A percentile compares a stretch with the other conserved stretches of the same genome.
Evolutionary conservation across 2,888 invertebrate genomes (phyloP).

Genomic region (Thyatira batis): DNA sequence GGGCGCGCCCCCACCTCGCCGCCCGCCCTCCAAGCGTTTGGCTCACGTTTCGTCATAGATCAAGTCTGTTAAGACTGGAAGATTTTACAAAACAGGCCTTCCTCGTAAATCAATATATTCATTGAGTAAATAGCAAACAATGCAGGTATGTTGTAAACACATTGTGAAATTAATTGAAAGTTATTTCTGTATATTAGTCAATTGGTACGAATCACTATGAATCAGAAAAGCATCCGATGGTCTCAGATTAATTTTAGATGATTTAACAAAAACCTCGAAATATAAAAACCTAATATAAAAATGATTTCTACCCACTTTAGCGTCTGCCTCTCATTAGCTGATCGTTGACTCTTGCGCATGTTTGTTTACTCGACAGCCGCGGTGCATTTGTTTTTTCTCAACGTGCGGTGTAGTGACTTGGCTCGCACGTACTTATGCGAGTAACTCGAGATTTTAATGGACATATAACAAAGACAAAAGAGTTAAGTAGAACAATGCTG

Average conservation of each 20-base stretch:
- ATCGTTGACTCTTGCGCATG: conserved; percentile 34
- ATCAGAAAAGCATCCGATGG: too few species aligned
- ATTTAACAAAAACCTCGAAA: too few species aligned
- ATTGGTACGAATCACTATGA: too few species aligned
- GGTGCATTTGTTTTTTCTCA: conserved; percentile 69
- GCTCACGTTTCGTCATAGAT: conserved; percentile 72
- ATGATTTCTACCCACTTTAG: conserved; percentile 26
- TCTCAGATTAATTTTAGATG: too few species aligned
- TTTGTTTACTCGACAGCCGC: conserved; percentile 63
- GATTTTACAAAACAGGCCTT: neutral
- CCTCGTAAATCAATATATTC: too few species aligned
- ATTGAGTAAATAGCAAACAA: too few species aligned
- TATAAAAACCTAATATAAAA: too few species aligned
- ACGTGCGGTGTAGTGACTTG: conserved; percentile 48
- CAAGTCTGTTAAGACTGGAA: conserved; percentile 20
- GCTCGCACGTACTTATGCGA: conserved; percentile 27
- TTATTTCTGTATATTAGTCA: too few species aligned
- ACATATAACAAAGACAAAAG: conserved; percentile 27
- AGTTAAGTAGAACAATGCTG: conserved; percentile 17
- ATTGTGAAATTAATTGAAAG: too few species aligned
- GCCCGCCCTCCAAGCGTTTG: conserved; percentile 59
- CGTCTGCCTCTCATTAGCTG: conserved; percentile 21
- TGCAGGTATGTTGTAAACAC: too few species aligned
- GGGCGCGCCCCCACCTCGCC: conserved; percentile 48
- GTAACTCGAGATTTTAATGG: conserved; percentile 34